Conservation (phyloP, 1,140 invertebrate genomes). For the Neodiprion fabricii region DNA sequence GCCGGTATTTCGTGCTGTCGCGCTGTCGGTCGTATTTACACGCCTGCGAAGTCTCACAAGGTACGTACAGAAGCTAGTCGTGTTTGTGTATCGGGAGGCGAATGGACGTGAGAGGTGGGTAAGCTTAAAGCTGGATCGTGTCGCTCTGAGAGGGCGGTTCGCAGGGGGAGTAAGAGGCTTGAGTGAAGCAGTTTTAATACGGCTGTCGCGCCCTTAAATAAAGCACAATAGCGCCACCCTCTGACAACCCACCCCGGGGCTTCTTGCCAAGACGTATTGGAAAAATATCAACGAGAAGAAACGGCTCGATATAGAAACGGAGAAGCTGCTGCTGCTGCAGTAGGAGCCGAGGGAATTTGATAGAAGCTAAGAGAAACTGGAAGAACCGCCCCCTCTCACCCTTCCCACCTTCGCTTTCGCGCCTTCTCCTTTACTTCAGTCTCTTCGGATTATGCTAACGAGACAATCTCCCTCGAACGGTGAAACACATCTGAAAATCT, state of each 20-base stretch:
- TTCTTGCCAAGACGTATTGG: conserved; percentile 23
- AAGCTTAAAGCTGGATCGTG: not conserved
- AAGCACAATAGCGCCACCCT: conserved; percentile 27
- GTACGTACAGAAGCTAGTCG: conserved; percentile 11
- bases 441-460: conserved; percentile 53
- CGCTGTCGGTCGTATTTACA: too few relatives aligned
- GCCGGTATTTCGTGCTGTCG: too few relatives aligned
- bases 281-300: conserved; percentile 26
- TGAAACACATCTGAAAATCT: conserved; percentile 30
- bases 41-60: conserved; percentile 7
- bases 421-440: conserved; percentile 20
- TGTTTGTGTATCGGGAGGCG: not conserved
- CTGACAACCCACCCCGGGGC: conserved; percentile 7
- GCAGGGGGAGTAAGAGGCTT: conserved; percentile 35
- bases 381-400: not conserved
- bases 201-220: conserved; percentile 36
- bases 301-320: conserved; percentile 9
- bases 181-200: conserved; percentile 37
- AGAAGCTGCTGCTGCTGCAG: conserved; percentile 11
- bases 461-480: conserved; percentile 40
- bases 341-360: not conserved
- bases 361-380: too few relatives aligned
- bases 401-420: not conserved
- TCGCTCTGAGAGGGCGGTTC: not conserved
- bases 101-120: conserved; percentile 13